phyloP scores from a whole-genome alignment of 2,113 vertebrate species.

The Gracilinanus agilis region DNA sequence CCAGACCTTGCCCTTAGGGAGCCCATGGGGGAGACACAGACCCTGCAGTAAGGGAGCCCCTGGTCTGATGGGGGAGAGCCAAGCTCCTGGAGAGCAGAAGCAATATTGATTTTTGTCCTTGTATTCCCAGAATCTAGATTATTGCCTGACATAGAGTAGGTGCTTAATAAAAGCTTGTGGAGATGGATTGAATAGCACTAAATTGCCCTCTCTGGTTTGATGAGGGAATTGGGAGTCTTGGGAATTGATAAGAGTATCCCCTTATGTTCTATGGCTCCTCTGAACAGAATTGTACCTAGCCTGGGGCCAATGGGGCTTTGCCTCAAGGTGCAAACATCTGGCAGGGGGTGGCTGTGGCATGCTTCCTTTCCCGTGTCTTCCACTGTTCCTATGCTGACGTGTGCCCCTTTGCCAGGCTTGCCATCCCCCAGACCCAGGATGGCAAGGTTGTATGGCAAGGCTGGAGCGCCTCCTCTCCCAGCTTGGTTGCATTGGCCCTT shows the following conservation, averaged over 20 bases:
- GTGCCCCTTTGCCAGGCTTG: background rate
- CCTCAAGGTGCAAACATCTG: background rate
- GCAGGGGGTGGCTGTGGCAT: background rate
- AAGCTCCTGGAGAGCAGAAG: background rate
- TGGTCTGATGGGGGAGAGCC: background rate
- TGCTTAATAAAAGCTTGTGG: background rate
- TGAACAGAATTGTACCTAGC: background rate
- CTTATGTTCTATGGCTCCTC: background rate
- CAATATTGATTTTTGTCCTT: background rate
- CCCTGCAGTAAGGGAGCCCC: background rate
- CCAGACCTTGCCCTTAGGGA: too few relatives aligned
- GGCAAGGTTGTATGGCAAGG: background rate
- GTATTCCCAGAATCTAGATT: background rate
- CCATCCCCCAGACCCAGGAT: background rate
- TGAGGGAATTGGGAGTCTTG: background rate
- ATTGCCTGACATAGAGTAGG: background rate
- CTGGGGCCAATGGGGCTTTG: background rate
- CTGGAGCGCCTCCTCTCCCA: background rate
- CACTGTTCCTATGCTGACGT: background rate
- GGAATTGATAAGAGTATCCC: background rate
- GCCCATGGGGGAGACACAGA: too few relatives aligned
- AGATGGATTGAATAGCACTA: background rate
- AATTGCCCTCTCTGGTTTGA: background rate
- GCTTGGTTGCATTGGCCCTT: background rate
- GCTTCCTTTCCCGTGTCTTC: background rate